Percentiles rank a stretch among this genome's conserved stretches.
These are phyloP conservation scores for Stratiomys singularior DNA, from an alignment of 2,888 invertebrate species.

Conservation along the genomic window DNA sequence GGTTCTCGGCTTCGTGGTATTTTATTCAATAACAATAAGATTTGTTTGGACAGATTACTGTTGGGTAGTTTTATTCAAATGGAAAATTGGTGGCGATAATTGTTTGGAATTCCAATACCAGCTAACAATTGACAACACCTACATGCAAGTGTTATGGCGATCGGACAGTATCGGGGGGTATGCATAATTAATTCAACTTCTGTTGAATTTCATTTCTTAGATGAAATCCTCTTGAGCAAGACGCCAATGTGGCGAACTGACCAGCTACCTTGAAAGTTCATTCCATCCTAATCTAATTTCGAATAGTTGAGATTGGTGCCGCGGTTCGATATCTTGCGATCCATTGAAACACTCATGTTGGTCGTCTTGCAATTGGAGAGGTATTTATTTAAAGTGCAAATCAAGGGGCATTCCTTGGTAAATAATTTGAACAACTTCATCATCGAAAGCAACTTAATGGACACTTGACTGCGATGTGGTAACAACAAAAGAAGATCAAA, in stretches of 20 bases:
- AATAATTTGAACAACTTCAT: too few species aligned
- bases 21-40: slow-evolving; percentile 13
- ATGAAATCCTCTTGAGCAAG: not conserved
- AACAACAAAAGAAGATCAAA: too few species aligned
- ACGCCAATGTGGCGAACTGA: not conserved
- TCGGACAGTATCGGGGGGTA: not conserved
- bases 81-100: slow-evolving; percentile 13
- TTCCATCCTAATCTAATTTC: slow-evolving; percentile 12
- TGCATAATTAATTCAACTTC: slow-evolving; percentile 22
- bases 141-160: not conserved
- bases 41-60: not conserved
- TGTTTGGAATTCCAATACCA: slow-evolving; percentile 8
- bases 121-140: slow-evolving; percentile 25
- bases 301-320: not conserved
- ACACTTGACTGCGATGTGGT: too few species aligned
- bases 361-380: too few species aligned
- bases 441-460: too few species aligned
- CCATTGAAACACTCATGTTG: too few species aligned
- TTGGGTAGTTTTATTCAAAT: not conserved
- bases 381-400: too few species aligned
- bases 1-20: slow-evolving; percentile 13
- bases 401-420: too few species aligned
- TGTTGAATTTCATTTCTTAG: not conserved
- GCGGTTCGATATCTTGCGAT: not conserved
- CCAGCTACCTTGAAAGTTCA: slow-evolving; percentile 38